Percentiles rank a stretch among this genome's conserved stretches.
phyloP scores from a whole-genome alignment of 2,113 vertebrate genomes.

The Myrmophylax atrothorax region DNA sequence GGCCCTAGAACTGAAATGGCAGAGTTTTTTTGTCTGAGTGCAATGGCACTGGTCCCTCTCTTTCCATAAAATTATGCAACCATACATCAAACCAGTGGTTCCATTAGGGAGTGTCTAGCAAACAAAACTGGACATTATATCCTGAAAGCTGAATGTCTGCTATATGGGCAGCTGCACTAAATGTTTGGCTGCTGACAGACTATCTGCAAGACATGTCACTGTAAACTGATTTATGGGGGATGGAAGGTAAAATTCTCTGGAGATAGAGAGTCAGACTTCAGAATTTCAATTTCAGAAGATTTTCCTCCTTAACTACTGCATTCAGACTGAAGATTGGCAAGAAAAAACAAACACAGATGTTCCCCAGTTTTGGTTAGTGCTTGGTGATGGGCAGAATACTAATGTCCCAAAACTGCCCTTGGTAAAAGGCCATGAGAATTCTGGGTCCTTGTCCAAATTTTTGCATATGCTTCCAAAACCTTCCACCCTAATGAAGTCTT shows the following conservation, averaged over 20 bases:
- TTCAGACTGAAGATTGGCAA: background rate
- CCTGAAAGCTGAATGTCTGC: background rate
- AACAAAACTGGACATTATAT: background rate
- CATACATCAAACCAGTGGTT: background rate
- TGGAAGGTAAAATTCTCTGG: background rate
- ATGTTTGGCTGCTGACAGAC: background rate
- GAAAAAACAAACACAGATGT: background rate
- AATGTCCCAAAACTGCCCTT: background rate
- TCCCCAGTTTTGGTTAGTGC: background rate
- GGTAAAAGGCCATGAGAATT: background rate
- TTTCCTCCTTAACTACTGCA: background rate
- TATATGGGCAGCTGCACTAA: background rate
- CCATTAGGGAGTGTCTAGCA: background rate
- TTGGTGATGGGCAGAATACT: background rate
- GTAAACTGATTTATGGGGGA: background rate
- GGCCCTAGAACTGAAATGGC: background rate
- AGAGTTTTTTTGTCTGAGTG: background rate
- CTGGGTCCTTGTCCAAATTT: background rate
- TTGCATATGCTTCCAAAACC: background rate
- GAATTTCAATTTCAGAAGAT: background rate
- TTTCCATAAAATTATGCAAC: background rate
- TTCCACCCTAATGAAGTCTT: background rate
- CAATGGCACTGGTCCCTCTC: background rate
- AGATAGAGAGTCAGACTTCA: background rate
- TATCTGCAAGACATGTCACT: conserved; percentile 1